phyloP scores from a whole-genome alignment of 2,888 invertebrate genomes.

The Acleris holmiana region DNA sequence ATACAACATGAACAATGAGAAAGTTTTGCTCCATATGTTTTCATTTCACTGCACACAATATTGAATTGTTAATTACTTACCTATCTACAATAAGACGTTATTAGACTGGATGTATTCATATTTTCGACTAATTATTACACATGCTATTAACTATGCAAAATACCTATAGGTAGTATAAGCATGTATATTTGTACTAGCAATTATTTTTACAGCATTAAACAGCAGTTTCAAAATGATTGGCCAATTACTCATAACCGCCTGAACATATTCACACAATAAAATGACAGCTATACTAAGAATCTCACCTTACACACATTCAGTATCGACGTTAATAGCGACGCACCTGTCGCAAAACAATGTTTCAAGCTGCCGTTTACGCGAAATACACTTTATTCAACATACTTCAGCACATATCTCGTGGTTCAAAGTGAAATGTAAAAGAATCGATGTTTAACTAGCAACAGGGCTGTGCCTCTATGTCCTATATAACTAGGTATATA shows the following conservation, averaged over 20 bases:
- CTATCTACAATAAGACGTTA: neutral
- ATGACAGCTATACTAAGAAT: slow-evolving; percentile 18
- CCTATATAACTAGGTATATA: slow-evolving; percentile 40
- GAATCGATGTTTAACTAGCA: slow-evolving; percentile 74
- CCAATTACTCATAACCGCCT: slow-evolving; percentile 32
- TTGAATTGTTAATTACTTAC: slow-evolving; percentile 15
- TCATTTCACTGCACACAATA: slow-evolving; percentile 22
- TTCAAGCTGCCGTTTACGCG: slow-evolving; percentile 7
- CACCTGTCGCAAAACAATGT: slow-evolving; percentile 7
- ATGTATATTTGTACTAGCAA: too few relatives aligned
- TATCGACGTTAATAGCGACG: slow-evolving; percentile 11
- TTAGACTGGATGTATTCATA: too few relatives aligned
- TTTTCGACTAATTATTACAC: too few relatives aligned
- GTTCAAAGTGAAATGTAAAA: slow-evolving; percentile 46
- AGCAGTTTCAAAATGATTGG: slow-evolving; percentile 7
- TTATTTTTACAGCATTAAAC: neutral
- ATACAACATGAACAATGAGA: slow-evolving; percentile 14
- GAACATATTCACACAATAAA: slow-evolving; percentile 17
- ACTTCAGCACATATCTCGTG: slow-evolving; percentile 39
- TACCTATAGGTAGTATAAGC: too few relatives aligned
- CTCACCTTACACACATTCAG: slow-evolving; percentile 14
- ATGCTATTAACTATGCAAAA: too few relatives aligned
- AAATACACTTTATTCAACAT: slow-evolving; percentile 13
- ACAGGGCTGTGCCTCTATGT: slow-evolving; percentile 70
- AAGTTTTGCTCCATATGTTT: slow-evolving; percentile 14